Conservation (phyloP, 2,888 invertebrate genomes). For the Harpagoxenus sublaevis region DNA sequence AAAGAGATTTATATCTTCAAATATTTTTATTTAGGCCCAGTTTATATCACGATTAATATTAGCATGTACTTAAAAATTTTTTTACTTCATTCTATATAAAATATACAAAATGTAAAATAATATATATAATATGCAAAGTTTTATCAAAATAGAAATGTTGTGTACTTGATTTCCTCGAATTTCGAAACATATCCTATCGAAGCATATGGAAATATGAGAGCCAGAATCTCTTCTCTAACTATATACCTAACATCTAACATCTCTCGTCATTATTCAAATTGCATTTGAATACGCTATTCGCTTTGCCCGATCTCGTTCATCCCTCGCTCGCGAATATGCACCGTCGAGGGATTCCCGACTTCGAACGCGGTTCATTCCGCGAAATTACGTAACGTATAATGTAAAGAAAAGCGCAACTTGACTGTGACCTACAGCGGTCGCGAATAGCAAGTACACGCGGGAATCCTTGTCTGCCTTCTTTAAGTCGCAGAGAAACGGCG, state of each 20-base stretch:
- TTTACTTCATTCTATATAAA: neutral
- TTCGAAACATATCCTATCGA: neutral
- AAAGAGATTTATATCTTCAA: neutral
- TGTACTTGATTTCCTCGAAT: neutral
- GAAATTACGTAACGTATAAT: constrained; percentile 37
- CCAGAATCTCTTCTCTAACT: neutral
- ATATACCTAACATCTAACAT: neutral
- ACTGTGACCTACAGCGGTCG: constrained; percentile 78
- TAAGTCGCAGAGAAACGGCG: constrained; percentile 58
- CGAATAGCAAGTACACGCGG: constrained; percentile 61
- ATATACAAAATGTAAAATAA: neutral
- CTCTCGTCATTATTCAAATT: constrained; percentile 29
- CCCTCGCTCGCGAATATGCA: neutral
- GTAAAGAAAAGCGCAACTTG: constrained; percentile 77
- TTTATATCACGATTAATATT: neutral
- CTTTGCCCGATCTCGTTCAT: neutral
- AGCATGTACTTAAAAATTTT: neutral
- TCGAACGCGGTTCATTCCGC: neutral
- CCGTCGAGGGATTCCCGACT: constrained; percentile 15
- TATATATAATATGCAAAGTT: neutral
- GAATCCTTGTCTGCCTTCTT: constrained; percentile 66
- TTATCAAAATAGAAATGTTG: neutral
- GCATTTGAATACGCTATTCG: neutral
- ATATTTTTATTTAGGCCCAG: neutral
- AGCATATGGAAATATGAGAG: neutral